Evolutionary conservation across 2,888 invertebrate species (phyloP), one percentile per base, ranked within the genome.

Genomic region (Dascillus cervinus): DNA sequence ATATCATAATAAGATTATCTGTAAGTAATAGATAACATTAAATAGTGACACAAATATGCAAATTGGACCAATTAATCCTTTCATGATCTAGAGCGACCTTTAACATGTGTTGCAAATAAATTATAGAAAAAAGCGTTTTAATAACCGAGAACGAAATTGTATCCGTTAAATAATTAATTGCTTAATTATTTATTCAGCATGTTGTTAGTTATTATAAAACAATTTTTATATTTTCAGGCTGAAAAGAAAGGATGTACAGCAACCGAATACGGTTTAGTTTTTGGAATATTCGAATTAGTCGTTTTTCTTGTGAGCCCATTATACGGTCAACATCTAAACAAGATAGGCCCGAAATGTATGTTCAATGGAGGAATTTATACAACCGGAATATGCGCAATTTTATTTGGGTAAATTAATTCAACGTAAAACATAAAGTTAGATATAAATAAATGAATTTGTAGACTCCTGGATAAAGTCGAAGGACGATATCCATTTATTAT

Each of bases 281-380:
- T 91, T 58, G 89, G 89, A 1, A 72, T 87, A 22, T 90, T 88
- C 62, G 87, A 90, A 58, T 66, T 90, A 33, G 77, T 84, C 12
- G 86, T 88, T 29, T 88, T 88, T 60, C 55, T 88, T 13, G 74
- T 85, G 35, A 87, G 88, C 44, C 89, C 89, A 0, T 50, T 89
- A 9, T 88, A 86, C 55, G 89, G 90, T 22, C 80, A 83, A 45
- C 73, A 84, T 55, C 70, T 90, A 37, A 81, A 83, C 55, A 71
- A 70, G 49, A 72, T 89, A 34, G 88, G 89, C 0, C 83, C 88
- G 0, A 87, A 87, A 56, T 58, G 80, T 8, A 68, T 88, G 30
- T 89, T 89, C 66, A 85, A 85, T 55, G 77, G 77, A 4, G 89
- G 90, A 0, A 85, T 90, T 33, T 74, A 86, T 37, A 83, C 85